These are phyloP conservation scores for Microtus pennsylvanicus DNA, from an alignment of 2,113 vertebrate species.

Conservation along the genomic window DNA sequence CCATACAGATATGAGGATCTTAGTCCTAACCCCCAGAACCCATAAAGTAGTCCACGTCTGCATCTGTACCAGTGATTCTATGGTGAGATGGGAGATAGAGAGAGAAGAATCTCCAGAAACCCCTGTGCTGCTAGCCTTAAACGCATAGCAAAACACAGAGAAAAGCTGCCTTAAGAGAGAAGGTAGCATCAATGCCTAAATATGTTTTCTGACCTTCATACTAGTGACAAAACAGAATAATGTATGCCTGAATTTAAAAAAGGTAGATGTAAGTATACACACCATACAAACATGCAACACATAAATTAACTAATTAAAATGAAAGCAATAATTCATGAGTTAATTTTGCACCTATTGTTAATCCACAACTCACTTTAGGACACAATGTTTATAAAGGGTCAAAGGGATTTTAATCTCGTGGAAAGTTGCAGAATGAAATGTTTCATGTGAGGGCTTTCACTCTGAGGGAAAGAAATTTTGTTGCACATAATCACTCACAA, in stretches of 20 bases:
- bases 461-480: slow-evolving; percentile 45
- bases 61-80: background rate
- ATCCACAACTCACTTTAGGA: slow-evolving; percentile 26
- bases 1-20: background rate
- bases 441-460: background rate
- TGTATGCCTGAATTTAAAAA: background rate
- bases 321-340: background rate
- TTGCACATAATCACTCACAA: slow-evolving; percentile 24
- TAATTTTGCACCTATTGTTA: background rate
- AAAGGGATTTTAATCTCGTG: background rate
- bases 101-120: background rate
- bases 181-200: too few relatives aligned
- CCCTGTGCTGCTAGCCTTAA: fast-evolving
- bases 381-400: background rate
- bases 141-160: background rate
- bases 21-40: background rate
- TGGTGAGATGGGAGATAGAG: background rate
- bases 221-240: background rate
- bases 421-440: background rate
- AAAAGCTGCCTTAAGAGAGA: background rate
- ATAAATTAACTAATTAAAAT: background rate
- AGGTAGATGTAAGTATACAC: background rate
- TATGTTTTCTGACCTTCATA: background rate
- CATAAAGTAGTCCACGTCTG: too few relatives aligned
- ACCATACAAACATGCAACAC: background rate